phyloP scores from a whole-genome alignment of 30 jellyfish, hydroid and myxozoan species.

The Pelagia noctiluca region DNA sequence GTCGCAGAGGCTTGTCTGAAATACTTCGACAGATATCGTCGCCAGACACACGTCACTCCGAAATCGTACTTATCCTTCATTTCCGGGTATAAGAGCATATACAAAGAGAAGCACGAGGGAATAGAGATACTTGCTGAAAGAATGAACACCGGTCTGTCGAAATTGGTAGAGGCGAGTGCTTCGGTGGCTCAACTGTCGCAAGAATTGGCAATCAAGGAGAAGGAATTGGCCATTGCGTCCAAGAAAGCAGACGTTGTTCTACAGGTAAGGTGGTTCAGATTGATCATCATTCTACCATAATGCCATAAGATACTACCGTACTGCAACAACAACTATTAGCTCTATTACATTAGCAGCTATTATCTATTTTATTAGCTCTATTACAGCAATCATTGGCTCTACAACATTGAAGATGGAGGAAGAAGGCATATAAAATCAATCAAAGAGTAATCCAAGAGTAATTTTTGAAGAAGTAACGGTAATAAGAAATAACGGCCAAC shows the following conservation, averaged over 20 bases:
- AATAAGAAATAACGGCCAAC: too few species aligned
- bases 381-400: too few species aligned
- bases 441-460: too few species aligned
- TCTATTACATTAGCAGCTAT: too few species aligned
- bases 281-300: too few species aligned
- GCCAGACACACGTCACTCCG: constrained; percentile 97
- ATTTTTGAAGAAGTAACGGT: too few species aligned
- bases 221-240: constrained; percentile 87
- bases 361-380: too few species aligned
- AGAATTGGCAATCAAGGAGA: constrained; percentile 87
- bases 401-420: too few species aligned
- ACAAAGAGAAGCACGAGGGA: constrained; percentile 76
- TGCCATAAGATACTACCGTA: too few species aligned
- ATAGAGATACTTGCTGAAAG: constrained; percentile 75
- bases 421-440: too few species aligned
- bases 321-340: too few species aligned
- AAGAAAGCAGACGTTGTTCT: constrained; percentile 89
- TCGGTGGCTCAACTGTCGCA: constrained; percentile 87
- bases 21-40: constrained; percentile 85
- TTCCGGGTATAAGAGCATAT: constrained; percentile 71
- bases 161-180: constrained; percentile 86
- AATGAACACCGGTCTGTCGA: constrained; percentile 85
- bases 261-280: too few species aligned
- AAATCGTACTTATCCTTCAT: constrained; percentile 88
- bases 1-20: constrained; percentile 81